Evolutionary conservation across 2,113 vertebrate genomes (phyloP), one percentile per base, ranked within the genome.

Genomic region (Apaloderma vittatum): DNA sequence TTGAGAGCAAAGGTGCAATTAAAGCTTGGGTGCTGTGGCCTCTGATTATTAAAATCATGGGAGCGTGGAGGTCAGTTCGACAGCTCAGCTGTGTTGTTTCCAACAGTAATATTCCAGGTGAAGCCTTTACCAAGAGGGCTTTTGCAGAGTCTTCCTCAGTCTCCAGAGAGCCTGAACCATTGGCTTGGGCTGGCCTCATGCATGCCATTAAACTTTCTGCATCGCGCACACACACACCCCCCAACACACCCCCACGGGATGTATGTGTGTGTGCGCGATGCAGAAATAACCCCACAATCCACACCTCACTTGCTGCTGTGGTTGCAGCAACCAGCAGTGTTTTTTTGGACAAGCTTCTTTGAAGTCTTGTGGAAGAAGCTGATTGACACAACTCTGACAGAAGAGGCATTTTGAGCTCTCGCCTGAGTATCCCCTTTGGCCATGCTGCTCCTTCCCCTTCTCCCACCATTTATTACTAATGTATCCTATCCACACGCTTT

Each of bases 1-100:
- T 66, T 82, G 73, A 75, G 91, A 91, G 87, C 61, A 67, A 36
- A 79, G 88, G 92, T 76, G 86, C 88, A 72, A 11, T 61, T n/a
- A 87, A 87, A 94, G 70, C 80, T 67, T 22, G 9, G 68, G 79
- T 1, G 0, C 17, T 6, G 18, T 14, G 51, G 88, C 61, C 75
- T 66, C 72, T 80, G 75, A 75, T 57, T 20, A 2, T 3, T 15
- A 43, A 36, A 58, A 49, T 40, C n/a, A 14, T 1, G 17, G 51
- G 22, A 46, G n/a, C 0, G 3, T 12, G 57, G 59, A n/a, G 72
- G 66, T 62, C 78, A 71, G 3, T 34, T 24, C 62, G 9, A 3
- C 0, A 7, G 48, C 66, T 90, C 78, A n/a, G 52, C 58, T 30
- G 20, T 0, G 0, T 19, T 10, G 15, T 22, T 78, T 52, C 78